These are phyloP conservation scores for Prionailurus viverrinus DNA, from an alignment of 2,113 vertebrate species.

Conservation along the genomic window DNA sequence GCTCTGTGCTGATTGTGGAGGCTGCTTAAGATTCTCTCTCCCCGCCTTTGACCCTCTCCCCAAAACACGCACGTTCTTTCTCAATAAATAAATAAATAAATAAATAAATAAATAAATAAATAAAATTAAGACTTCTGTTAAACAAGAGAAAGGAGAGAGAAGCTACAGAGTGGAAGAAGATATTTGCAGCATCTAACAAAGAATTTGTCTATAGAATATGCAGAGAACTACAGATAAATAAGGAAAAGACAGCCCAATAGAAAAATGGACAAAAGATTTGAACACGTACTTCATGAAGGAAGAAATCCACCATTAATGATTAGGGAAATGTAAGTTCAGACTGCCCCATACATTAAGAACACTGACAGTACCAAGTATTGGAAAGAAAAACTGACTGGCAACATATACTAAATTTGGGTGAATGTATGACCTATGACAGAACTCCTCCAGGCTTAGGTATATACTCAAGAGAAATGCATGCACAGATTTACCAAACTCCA, in stretches of 20 bases:
- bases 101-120: too few species aligned
- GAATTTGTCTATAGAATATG: neutral
- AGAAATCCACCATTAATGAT: neutral
- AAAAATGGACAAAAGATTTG: neutral
- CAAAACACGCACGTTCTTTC: too few species aligned
- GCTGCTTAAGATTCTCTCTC: too few species aligned
- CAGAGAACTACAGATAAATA: neutral
- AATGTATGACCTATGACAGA: neutral
- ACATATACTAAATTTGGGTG: neutral
- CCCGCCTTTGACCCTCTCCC: too few species aligned
- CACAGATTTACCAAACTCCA: neutral
- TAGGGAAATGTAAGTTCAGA: neutral
- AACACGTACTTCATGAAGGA: neutral
- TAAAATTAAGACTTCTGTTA: neutral
- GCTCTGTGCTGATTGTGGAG: too few species aligned
- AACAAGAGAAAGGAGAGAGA: neutral
- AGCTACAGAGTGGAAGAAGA: neutral
- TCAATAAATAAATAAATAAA: too few species aligned
- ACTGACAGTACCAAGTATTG: neutral
- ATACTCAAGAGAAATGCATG: conserved; percentile 16
- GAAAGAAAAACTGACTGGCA: neutral
- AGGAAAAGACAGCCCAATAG: neutral
- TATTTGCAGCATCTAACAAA: neutral
- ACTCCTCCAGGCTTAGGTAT: neutral
- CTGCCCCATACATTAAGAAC: neutral